Evolutionary conservation across 2,797 vertebrate genomes (phyloP), one percentile per base, ranked within the genome.

Genomic region (Xenentodon cancila): DNA sequence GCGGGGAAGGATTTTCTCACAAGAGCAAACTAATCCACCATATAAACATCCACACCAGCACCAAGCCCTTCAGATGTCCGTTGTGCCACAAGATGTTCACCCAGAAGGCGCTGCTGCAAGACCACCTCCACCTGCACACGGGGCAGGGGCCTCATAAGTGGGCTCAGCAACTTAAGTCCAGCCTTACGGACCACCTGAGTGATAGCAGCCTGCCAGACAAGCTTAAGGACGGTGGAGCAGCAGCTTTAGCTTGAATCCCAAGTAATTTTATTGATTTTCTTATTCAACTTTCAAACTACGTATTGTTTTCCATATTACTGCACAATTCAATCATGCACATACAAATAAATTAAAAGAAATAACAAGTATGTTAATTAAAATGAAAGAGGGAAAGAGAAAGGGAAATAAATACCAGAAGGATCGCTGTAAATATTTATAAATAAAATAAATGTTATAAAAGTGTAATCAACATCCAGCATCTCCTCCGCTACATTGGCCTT

Each of bases 91-190:
- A 88, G 76, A 89, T 81, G 1, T 93, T 93, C 55, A 87, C 82
- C 43, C 88, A 91, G 60, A 92, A 84, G 43, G 75, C 86, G 47
- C 82, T 64, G 0, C 79, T 93, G 61, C 88, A 90, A 64, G 85
- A 92, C 49, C 91, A 93, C 62, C 68, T 92, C 58, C 88, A 84
- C 65, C 73, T 93, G 21, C 89, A 91, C 82, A 91, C 83, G 1
- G 85, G 78, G 15, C 57, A 75, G 47, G 89, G 73, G 44, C 79
- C 81, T 0, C 70, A 80, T 45, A 60, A 57, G 53, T 88, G 74
- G 21, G 73, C 77, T 1, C 61, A 82, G 64, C 83, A 83, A 48
- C 82, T 83, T 53, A 91, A 89, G 8, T 69, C 82, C 11, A 81
- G 76, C 53, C 80, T 91, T 16, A 73, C 81, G 60, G 80, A 83